Base-by-base conservation (phyloP, 2,113 vertebrate species). In the Mola mola region DNA sequence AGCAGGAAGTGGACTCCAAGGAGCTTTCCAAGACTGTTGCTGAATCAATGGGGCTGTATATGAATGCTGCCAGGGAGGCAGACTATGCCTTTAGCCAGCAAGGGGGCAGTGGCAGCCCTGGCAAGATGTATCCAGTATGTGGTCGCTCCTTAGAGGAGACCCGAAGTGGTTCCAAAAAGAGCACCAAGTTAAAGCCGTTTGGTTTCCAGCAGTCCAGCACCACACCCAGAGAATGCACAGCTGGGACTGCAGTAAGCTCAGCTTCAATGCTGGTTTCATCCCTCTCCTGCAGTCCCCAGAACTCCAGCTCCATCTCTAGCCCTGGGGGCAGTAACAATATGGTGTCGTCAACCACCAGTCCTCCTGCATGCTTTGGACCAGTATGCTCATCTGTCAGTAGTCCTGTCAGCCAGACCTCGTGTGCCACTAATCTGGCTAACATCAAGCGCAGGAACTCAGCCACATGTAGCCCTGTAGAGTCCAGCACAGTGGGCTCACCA, bases 1-100 rank as follows among this genome's bases (percentile, higher is more conserved):
- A 91, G 84, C 82, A 88, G 57, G 96, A 98, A 84, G 91, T 93
- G 0, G 97, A 98, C 82, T 95, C 97, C 1, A 98, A 98, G 87
- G 97, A 98, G 84, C 96, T 99, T 66, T 97, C 97, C 17, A 95
- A 95, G 34, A 93, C 96, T 0, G 97, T 98, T 66, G 97, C 96
- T 0, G 97, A 99, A 86, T 99, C 97, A 56, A 99, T 99, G 97
- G 97, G 96, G 66, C 91, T 99, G 15, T 99, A 99, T 68, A 99
- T 99, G 97, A 95, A 99, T 78, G 96, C 95, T 0, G 92, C 94
- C 68, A 91, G 96, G 77, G 96, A 98, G 8, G 92, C 94, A 0
- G 97, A 98, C 75, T 98, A 94, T 57, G 74, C 92, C 65, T 96
- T 94, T 0, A 92, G 93, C 53, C 95, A 94, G 82, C 96, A 97